Base-by-base conservation (phyloP, 1,140 invertebrate species). In the Acromyrmex echinatior region DNA sequence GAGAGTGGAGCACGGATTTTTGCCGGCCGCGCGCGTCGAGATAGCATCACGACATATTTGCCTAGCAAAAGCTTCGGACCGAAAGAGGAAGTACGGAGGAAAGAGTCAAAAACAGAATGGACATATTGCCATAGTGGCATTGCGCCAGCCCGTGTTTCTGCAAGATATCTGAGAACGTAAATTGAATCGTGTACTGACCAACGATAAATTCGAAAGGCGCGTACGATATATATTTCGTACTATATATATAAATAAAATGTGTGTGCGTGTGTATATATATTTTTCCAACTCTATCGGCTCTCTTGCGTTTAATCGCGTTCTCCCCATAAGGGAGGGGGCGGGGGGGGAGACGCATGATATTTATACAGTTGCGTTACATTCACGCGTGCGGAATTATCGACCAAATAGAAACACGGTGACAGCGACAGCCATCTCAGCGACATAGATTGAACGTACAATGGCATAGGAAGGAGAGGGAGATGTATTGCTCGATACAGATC, bases 161-260 rank as follows among this genome's bases (percentile, higher is more conserved):
- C 88, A 86, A 93, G 85, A 81, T 89, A 92, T 92, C 92, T 87
- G 88, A 92, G 92, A 92, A 91, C 92, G 92, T 94, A 93, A 95
- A 95, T 94, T 94, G 93, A 94, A 94, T 94, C 90, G 92, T 91
- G 82, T 86, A 92, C 85, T 90, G 89, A 66, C 85, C 76, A 58
- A 70, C 86, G 79, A 94, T 94, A 93, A 93, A 93, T 93, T 87
- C 86, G 66, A 87, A 89, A 89, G 56, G 88, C 51, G 45, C 25
- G 28, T 1, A 5, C 65, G 31, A 53, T 70, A 31, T 31, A 31
- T 35, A 14, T 12, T 0, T 25, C 25, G 25, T 25, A 25, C 25
- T 28, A 28, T 28, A 28, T 28, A 31, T 31, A 28, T 2, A 2
- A 2, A 2, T 28, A 2, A 25, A 25, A 39, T 45, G 39, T 45